Evolutionary conservation across 1,140 invertebrate species (phyloP).

Genomic region (Macrostomum lignano): DNA sequence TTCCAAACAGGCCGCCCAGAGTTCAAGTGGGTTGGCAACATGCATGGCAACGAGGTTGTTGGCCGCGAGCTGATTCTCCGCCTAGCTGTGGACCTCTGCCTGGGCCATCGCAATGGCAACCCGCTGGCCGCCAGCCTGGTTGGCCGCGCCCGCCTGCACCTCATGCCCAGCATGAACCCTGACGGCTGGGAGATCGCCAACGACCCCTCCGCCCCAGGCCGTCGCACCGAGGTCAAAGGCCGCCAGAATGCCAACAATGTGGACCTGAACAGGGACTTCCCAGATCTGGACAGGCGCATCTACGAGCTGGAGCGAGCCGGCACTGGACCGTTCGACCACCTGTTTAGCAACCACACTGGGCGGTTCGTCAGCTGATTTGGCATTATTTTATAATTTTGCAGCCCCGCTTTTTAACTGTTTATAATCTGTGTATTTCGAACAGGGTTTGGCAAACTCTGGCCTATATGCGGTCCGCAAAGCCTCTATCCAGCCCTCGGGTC

Average conservation of each 20-base stretch:
- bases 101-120: constrained; percentile 40
- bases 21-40: constrained; percentile 59
- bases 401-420: no score
- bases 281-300: no score
- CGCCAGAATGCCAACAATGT: constrained; percentile 47
- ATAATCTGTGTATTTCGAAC: no score
- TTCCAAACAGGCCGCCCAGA: no score
- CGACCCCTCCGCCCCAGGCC: constrained; percentile 13
- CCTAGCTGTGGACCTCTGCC: constrained; percentile 31
- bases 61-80: constrained; percentile 49
- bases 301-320: no score
- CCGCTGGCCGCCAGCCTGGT: constrained; percentile 37
- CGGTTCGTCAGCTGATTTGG: no score
- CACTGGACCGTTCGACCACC: no score
- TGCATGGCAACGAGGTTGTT: constrained; percentile 66
- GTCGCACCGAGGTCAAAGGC: constrained; percentile 29
- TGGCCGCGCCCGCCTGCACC: constrained; percentile 49
- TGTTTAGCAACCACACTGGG: no score
- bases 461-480: no score
- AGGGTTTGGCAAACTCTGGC: no score
- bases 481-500: no score
- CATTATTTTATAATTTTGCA: no score
- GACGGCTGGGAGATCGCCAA: constrained; percentile 53
- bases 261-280: constrained; percentile 87
- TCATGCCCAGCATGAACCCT: constrained; percentile 59